Evolutionary conservation across 1,140 invertebrate species (phyloP), one percentile per base, ranked within the genome.

Genomic region (Lanistes nyassanus): DNA sequence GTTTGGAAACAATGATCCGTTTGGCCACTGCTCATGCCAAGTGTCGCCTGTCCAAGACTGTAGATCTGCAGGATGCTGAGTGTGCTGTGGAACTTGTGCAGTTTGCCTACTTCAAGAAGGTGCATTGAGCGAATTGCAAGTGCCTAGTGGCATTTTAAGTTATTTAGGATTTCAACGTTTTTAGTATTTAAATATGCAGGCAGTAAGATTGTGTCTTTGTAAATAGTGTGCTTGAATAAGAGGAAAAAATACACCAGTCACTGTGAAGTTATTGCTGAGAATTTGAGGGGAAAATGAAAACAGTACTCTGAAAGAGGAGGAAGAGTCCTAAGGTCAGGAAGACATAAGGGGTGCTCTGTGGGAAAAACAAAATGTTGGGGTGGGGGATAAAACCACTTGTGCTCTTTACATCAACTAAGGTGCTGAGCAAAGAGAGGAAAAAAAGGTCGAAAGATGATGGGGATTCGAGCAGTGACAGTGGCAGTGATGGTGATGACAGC

Each of bases 21-120:
- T 90, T 99, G 71, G 92, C 98, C 0, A 99, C 98, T 0, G 98
- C 98, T n/a, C 97, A 99, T 91, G 98, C 98, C 7, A 98, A 98
- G 87, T 94, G 95, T 36, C 91, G 98, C 55, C 91, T 99, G 73
- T 96, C 95, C 42, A 95, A 94, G 80, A 92, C 91, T 23, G 94
- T 99, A 3, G 93, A 93, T 19, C 89, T 91, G 0, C 92, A 94
- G 37, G 98, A 99, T 91, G 97, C 98, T 0, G 90, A 94, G 74
- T 93, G 94, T 53, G 98, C 98, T 26, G 98, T 99, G 80, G 95
- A 99, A 84, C 90, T 99, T 0, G 94, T 99, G n/a, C 95, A 99
- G 80, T 99, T 93, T 90, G 98, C 98, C 0, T 97, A 96, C 88
- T 99, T 99, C 90, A 99, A 99, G 88, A 96, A 95, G 89, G 96